Percentiles rank a stretch among this genome's conserved stretches.
Evolutionary conservation across 2,888 invertebrate genomes (phyloP).

Genomic region (Alitta virens): DNA sequence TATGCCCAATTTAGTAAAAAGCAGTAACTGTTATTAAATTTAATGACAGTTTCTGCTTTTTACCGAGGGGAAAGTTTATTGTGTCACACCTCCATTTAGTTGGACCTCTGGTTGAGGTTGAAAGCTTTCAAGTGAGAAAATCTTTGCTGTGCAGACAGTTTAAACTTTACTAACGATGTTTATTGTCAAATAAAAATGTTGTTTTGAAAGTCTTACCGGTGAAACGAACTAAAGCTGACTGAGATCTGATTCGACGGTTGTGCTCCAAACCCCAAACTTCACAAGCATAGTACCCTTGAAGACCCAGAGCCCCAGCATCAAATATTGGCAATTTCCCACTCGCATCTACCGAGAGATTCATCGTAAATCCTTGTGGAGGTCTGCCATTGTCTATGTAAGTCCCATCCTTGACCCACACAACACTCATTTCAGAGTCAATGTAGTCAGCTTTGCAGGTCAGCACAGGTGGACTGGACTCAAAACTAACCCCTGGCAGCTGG

Average conservation of each 20-base stretch:
- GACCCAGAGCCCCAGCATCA: background rate
- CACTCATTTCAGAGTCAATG: slow-evolving; percentile 8
- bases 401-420: slow-evolving; percentile 24
- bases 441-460: slow-evolving; percentile 14
- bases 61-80: no score
- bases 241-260: background rate
- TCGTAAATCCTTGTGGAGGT: slow-evolving; percentile 9
- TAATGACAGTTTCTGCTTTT: no score
- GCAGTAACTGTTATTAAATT: no score
- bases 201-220: slow-evolving; percentile 4
- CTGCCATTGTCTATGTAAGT: slow-evolving; percentile 14
- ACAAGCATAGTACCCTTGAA: slow-evolving; percentile 21
- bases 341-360: slow-evolving; percentile 3
- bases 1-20: no score
- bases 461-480: no score
- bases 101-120: no score
- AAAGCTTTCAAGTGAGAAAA: no score
- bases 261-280: slow-evolving; percentile 19
- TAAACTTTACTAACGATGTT: no score
- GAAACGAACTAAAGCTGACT: slow-evolving; percentile 2
- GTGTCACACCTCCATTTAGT: no score
- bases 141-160: no score
- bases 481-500: no score
- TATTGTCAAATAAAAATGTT: no score
- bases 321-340: background rate